These are phyloP conservation scores for Calcarius lapponicus DNA, from an alignment of 2,797 vertebrate genomes.

Conservation along the genomic window DNA sequence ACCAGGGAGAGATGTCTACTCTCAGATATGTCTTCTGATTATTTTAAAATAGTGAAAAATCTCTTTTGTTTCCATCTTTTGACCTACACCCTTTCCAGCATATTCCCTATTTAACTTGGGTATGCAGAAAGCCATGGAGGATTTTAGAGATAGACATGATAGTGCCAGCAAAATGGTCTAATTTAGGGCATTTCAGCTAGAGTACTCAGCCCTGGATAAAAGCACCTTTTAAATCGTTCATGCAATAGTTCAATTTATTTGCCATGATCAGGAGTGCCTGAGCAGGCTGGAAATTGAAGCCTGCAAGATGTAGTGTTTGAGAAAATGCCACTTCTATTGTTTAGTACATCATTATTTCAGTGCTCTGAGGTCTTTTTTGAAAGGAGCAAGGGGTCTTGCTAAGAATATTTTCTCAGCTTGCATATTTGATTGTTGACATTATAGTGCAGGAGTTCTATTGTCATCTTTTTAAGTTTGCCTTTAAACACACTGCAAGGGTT, in stretches of 20 bases:
- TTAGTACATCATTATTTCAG: not conserved
- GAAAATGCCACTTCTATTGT: not conserved
- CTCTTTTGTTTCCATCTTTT: not conserved
- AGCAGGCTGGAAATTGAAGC: not conserved
- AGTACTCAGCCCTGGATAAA: not conserved
- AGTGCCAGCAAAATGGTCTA: not conserved
- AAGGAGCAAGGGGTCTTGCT: not conserved
- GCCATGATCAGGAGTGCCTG: not conserved
- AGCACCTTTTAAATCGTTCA: not conserved
- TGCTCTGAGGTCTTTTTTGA: not conserved
- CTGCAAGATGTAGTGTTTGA: not conserved
- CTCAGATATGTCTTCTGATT: not conserved
- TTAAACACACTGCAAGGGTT: no score
- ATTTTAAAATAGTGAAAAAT: not conserved
- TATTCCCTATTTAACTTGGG: not conserved
- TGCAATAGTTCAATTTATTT: not conserved
- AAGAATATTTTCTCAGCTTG: not conserved
- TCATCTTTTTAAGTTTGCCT: no score
- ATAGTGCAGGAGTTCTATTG: no score
- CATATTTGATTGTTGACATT: not conserved
- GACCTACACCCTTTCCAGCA: not conserved
- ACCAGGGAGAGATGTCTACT: not conserved
- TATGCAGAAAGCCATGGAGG: not conserved
- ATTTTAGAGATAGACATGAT: not conserved
- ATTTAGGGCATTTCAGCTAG: not conserved